Base-by-base conservation (phyloP, 2,113 vertebrate genomes). In the Embiotoca jacksoni region DNA sequence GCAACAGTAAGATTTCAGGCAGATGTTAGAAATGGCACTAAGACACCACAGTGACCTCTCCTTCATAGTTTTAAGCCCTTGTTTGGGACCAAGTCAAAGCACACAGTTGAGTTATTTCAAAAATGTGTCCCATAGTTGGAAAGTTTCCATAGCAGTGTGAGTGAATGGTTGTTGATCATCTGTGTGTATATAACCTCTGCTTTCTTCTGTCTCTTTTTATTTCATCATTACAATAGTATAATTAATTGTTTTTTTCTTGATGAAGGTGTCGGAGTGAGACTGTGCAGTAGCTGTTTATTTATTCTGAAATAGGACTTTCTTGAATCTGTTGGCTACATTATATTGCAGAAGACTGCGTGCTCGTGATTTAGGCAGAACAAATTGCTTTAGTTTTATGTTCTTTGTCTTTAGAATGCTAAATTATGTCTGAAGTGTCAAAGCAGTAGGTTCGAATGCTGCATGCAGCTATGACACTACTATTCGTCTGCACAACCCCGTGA, bases 11-110 rank as follows among this genome's bases (percentile, higher is more conserved):
- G 31, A 72, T 78, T 80, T 75, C 78, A 66, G 32, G 46, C 60
- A 74, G 30, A 65, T 71, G 85, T 84, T 66, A 91, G 62, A 86
- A 89, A 81, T 85, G 60, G 49, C 90, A 88, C 71, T 14, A 56
- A 61, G 70, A 72, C 79, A 64, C 81, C 70, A 88, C 39, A 76
- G 65, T 81, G 80, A 89, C 81, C 81, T 84, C 16, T 73, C 67
- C 33, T 78, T 79, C 32, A 46, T 35, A 7, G 9, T 23, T 15
- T 15, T 59, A 66, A 84, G 58, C 70, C 56, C 23, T 80, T 68
- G 30, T 73, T 76, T 80, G 79, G 71, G 80, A 85, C 73, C 78
- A 84, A 72, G 85, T 93, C 76, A 77, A 61, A 70, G 73, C 58
- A 79, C 68, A 86, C 60, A 68, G 64, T 62, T 70, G 14, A 63